phyloP scores from a whole-genome alignment of 2,888 invertebrate species.

The Branchipolynoe longqiensis region DNA sequence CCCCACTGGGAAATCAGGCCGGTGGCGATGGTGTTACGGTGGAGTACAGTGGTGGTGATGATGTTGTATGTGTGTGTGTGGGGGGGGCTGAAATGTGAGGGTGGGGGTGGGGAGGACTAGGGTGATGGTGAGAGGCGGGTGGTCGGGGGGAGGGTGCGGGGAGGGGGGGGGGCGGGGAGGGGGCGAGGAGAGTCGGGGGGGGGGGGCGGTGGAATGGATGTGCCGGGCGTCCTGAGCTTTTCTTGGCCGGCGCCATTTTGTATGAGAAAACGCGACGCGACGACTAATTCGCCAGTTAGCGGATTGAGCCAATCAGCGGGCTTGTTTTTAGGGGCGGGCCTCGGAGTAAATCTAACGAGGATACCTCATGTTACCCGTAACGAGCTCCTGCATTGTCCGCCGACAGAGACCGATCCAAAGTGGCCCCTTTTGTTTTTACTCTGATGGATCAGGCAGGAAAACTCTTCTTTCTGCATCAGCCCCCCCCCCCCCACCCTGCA shows the following conservation, averaged over 20 bases:
- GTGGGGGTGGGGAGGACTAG: no score
- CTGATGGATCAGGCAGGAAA: conserved; percentile 6
- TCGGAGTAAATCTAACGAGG: conserved; percentile 38
- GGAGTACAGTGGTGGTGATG: no score
- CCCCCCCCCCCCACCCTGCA: no score
- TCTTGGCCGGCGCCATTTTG: conserved; percentile 39
- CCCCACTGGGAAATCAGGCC: no score
- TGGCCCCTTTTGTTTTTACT: conserved; percentile 31
- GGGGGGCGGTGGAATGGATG: conserved; percentile 19
- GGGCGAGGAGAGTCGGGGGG: conserved; percentile 12
- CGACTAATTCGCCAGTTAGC: conserved; percentile 54
- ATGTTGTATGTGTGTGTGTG: no score
- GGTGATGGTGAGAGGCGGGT: no score
- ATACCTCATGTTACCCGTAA: conserved; percentile 46
- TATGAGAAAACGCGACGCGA: conserved; percentile 44
- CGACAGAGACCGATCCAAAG: conserved; percentile 32
- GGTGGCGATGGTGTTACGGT: no score
- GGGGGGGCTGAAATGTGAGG: no score
- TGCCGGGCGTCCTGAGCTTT: conserved; percentile 4
- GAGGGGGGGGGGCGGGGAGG: no score
- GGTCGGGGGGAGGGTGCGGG: no score
- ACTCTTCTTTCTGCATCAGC: conserved; percentile 37
- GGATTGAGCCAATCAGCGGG: conserved; percentile 46
- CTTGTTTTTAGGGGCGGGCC: conserved; percentile 20
- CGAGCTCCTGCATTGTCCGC: conserved; percentile 35